phyloP scores from a whole-genome alignment of 2,113 vertebrate genomes.

The Chloroceryle aenea region DNA sequence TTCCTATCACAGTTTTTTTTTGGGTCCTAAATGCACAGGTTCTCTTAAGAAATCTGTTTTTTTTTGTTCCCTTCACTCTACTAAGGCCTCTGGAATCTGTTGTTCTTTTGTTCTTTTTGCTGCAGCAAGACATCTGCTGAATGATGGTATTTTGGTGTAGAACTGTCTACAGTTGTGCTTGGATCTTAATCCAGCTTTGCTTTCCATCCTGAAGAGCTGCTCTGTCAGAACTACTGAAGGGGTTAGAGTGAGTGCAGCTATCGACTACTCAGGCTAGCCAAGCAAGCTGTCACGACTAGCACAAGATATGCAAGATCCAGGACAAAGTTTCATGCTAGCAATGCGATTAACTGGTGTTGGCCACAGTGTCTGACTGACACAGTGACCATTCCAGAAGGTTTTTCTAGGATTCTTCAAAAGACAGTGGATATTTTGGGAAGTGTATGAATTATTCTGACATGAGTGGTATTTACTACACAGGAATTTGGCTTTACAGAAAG shows the following conservation, averaged over 20 bases:
- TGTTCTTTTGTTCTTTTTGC: not conserved
- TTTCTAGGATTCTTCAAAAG: not conserved
- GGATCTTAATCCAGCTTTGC: not conserved
- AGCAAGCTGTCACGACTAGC: not conserved
- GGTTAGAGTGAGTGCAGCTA: not conserved
- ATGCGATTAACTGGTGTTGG: not conserved
- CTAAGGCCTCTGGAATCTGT: not conserved
- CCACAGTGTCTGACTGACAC: rapidly evolving
- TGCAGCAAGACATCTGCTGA: not conserved
- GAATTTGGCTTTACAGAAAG: not conserved
- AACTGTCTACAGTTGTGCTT: not conserved
- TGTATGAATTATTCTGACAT: not conserved
- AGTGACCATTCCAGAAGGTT: not conserved
- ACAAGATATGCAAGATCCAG: not conserved
- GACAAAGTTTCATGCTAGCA: not conserved
- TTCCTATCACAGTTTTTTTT: not conserved
- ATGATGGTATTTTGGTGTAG: not conserved
- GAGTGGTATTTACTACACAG: not conserved
- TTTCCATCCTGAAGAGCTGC: not conserved
- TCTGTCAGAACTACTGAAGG: not conserved
- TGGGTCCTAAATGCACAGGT: not conserved
- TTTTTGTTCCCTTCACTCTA: not conserved
- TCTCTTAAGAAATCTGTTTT: not conserved
- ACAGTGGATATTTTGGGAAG: not conserved
- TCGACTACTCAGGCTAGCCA: not conserved